These are phyloP conservation scores for Torymus aiolomorphi DNA, from an alignment of 2,888 invertebrate species.

Conservation along the genomic window DNA sequence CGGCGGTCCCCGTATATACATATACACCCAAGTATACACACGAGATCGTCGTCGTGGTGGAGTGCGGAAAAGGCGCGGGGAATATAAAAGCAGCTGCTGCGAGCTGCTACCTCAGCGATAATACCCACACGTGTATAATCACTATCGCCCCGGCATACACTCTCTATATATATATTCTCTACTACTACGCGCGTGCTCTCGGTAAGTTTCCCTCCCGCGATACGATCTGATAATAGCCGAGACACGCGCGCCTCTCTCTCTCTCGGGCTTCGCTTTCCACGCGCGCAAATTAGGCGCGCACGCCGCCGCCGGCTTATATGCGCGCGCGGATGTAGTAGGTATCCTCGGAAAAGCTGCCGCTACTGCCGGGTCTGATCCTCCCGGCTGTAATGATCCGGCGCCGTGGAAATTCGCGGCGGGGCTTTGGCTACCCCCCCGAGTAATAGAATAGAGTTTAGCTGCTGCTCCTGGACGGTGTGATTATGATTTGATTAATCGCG, in stretches of 20 bases:
- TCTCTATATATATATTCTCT: too few species aligned
- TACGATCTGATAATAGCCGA: constrained; percentile 47
- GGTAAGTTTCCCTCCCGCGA: background rate
- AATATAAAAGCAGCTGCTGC: too few species aligned
- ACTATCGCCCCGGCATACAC: too few species aligned
- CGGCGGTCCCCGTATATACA: too few species aligned
- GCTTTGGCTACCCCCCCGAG: background rate
- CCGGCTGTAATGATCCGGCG: constrained; percentile 28
- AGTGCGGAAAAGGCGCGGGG: too few species aligned
- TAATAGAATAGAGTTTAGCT: background rate
- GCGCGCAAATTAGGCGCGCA: constrained; percentile 36
- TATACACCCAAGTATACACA: too few species aligned
- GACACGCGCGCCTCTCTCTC: constrained; percentile 16
- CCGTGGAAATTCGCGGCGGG: background rate
- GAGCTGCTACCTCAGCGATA: background rate
- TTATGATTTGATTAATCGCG: constrained; percentile 18
- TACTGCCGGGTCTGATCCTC: constrained; percentile 3
- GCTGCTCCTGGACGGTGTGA: background rate
- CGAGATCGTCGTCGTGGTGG: too few species aligned
- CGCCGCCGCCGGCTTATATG: constrained; percentile 16
- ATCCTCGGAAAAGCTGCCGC: constrained; percentile 25
- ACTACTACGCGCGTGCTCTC: background rate
- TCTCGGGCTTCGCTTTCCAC: constrained; percentile 16
- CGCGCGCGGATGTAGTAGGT: background rate
- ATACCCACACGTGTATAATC: background rate